Base-by-base conservation (phyloP, 2,888 invertebrate species). In the Ypsolopha scabrella region DNA sequence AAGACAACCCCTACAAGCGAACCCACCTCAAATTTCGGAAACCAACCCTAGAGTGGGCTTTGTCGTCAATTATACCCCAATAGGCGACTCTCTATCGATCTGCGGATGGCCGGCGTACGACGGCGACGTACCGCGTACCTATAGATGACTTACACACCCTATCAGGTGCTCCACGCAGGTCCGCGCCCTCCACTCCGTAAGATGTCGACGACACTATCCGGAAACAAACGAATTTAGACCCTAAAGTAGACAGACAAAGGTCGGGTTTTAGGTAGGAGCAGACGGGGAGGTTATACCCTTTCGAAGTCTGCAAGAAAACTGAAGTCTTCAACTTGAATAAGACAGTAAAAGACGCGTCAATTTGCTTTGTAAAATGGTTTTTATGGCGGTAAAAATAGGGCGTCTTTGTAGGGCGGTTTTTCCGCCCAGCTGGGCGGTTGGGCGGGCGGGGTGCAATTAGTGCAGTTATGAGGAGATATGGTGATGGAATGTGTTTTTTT, bases 251-350 rank as follows among this genome's bases (percentile, higher is more conserved):
- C 55, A 56, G 52, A 64, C 65, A 65, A 78, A 63, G 72, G 67
- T 57, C 61, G 68, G 68, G 69, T 76, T 79, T 76, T 67, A 68
- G 65, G 65, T 64, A 70, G 67, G 70, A 59, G 58, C 54, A 55
- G 52, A 55, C 59, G 55, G 53, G 64, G 70, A 71, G 72, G 79
- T 83, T 85, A 72, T 70, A 80, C 75, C 82, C 65, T 76, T 83
- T 64, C 67, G 60, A 72, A 71, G 83, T 83, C 83, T 85, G 58
- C 71, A 34, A 41, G 35, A 58, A 63, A 61, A 62, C 65, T 58
- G 64, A 62, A 61, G 67, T 57, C 50, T 66, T 68, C 70, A 70
- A 74, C 73, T 73, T 72, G 70, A 72, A 69, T 72, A 81, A 80
- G 83, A 79, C 72, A 75, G 72, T 75, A 80, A 76, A 72, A 72